A percentile compares a stretch with the other conserved stretches of the same genome.
Evolutionary conservation across 2,797 vertebrate species (phyloP).

Genomic region (Centroberyx gerrardi): DNA sequence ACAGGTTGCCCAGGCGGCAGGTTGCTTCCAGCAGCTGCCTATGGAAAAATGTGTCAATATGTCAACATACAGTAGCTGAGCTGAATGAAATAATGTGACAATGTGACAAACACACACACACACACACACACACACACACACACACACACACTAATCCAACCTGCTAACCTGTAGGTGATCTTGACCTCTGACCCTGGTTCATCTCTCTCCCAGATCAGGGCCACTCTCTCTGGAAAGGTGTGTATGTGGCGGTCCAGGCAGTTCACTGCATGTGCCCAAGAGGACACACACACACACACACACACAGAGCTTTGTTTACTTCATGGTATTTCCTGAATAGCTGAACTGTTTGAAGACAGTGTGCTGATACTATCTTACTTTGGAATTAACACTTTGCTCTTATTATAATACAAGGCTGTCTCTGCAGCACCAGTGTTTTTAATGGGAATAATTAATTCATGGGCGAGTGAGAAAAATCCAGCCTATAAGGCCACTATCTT

Average conservation of each 20-base stretch:
- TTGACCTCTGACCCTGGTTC: conserved; percentile 92
- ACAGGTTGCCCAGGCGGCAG: conserved; percentile 93
- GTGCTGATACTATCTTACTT: neutral
- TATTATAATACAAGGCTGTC: no score
- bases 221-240: conserved; percentile 89
- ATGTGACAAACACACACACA: neutral
- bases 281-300: neutral
- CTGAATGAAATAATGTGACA: neutral
- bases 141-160: neutral
- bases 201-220: conserved; percentile 97
- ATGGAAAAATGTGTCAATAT: neutral
- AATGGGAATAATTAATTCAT: no score
- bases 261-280: conserved; percentile 86
- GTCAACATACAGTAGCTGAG: neutral
- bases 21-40: conserved; percentile 96
- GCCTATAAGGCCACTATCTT: no score
- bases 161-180: conserved; percentile 92
- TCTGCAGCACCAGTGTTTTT: no score
- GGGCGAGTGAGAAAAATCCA: no score
- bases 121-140: no score
- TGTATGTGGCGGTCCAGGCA: conserved; percentile 94
- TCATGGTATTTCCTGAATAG: neutral
- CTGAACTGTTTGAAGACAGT: neutral
- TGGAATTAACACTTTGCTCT: no score
- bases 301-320: neutral